Conservation (phyloP, 1,140 invertebrate genomes). For the Adoxophyes honmai region DNA sequence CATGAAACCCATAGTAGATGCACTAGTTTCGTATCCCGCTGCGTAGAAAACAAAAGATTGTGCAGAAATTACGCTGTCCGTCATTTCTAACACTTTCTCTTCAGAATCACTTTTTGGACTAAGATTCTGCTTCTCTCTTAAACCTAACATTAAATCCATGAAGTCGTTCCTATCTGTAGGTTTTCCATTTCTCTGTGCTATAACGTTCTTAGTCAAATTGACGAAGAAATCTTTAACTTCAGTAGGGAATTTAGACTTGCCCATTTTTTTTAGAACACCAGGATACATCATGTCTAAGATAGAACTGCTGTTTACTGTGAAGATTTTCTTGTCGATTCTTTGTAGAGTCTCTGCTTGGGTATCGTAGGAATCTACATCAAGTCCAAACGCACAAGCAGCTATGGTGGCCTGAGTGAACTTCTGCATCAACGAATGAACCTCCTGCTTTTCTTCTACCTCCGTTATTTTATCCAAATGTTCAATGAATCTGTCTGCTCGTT, state of each 20-base stretch:
- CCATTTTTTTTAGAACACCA: conserved; percentile 35
- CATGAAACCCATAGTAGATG: conserved; percentile 33
- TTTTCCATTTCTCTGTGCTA: conserved; percentile 27
- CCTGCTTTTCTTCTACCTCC: conserved; percentile 33
- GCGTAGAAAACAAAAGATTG: conserved; percentile 59
- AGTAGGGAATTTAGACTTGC: conserved; percentile 32
- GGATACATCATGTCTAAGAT: conserved; percentile 45
- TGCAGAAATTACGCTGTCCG: conserved; percentile 43
- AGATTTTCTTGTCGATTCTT: conserved; percentile 31
- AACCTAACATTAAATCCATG: conserved; percentile 39
- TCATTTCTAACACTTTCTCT: conserved; percentile 27
- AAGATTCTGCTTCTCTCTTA: conserved; percentile 46
- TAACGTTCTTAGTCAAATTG: conserved; percentile 25
- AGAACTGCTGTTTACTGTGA: conserved; percentile 17
- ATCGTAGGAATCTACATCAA: conserved; percentile 66
- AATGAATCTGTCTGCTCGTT: conserved; percentile 46
- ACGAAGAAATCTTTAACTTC: conserved; percentile 33
- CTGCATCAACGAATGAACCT: conserved; percentile 59
- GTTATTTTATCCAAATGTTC: conserved; percentile 31
- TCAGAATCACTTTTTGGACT: conserved; percentile 19
- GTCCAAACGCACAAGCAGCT: conserved; percentile 77
- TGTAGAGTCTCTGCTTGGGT: conserved; percentile 19
- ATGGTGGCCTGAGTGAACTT: conserved; percentile 73
- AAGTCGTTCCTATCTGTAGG: conserved; percentile 35
- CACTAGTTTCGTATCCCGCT: conserved; percentile 51